These are phyloP conservation scores for Cerastis leucographa DNA, from an alignment of 2,888 invertebrate genomes.

Conservation along the genomic window DNA sequence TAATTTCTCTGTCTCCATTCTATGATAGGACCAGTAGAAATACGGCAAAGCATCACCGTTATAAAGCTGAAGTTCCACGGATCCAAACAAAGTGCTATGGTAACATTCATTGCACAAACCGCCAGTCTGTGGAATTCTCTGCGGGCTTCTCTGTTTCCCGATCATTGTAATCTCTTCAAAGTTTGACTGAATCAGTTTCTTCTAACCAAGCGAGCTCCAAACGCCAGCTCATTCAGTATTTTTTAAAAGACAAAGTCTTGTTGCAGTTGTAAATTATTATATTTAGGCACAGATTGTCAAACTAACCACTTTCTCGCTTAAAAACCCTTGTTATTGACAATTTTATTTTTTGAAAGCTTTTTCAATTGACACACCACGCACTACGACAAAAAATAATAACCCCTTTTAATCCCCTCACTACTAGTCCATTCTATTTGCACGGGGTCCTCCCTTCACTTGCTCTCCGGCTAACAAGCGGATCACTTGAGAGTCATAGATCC, in stretches of 20 bases:
- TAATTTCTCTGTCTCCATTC: background rate
- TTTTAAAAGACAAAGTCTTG: background rate
- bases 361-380: background rate
- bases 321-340: background rate
- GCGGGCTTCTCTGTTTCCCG: background rate
- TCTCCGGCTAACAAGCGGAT: constrained; percentile 51
- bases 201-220: background rate
- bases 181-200: background rate
- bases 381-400: background rate
- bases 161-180: background rate
- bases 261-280: background rate
- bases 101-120: background rate
- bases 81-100: background rate
- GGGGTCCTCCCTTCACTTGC: constrained; percentile 13
- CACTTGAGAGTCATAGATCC: constrained; percentile 56
- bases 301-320: too few relatives aligned
- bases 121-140: background rate
- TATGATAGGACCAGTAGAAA: background rate
- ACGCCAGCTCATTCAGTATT: background rate
- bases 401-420: constrained; percentile 9
- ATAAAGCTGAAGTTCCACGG: background rate
- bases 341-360: background rate
- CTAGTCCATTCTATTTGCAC: background rate
- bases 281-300: background rate
- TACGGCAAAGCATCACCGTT: background rate